Base-by-base conservation (phyloP, 2,113 vertebrate genomes). In the Otus sunia region DNA sequence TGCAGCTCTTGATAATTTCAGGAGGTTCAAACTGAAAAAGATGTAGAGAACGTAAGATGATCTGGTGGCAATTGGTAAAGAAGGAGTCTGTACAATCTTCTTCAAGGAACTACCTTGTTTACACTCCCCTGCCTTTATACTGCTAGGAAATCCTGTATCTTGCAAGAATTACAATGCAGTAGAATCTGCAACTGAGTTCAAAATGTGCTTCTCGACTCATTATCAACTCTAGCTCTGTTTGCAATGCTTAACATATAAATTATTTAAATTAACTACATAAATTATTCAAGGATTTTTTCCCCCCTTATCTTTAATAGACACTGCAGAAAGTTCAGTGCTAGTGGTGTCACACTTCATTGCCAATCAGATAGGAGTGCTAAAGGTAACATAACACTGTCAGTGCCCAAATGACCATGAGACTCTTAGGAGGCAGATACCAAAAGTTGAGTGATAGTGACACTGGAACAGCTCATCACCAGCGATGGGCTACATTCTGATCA, bases 181-280 rank as follows among this genome's bases (percentile, higher is more conserved):
- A 85, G 78, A 94, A 94, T 91, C 74, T 96, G 93, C 94, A 93
- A 94, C 90, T 93, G 93, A 96, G 94, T 97, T 95, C 91, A 94
- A 96, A 96, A 90, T 93, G 85, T 96, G 83, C 95, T 92, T 89
- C 90, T 91, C 0, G 1, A 90, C 96, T 97, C 96, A 97, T 97
- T 98, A 97, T 96, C 86, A 97, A 92, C 96, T 94, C 86, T 59
- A 79, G 91, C 72, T 97, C 96, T 97, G 95, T 97, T 97, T 97
- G 95, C 96, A 97, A 96, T 97, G 89, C 96, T 98, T 97, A 97
- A 80, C 96, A 91, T 96, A 97, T 97, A 95, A 97, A 97, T 96
- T 96, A 97, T 97, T 97, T 95, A 98, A 97, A 95, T 97, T 98
- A 97, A 97, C 96, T 80, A 71, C 62, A 96, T 97, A 95, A 96